Base-by-base conservation (phyloP, 1,140 invertebrate species). In the Neomicropteryx cornuta region DNA sequence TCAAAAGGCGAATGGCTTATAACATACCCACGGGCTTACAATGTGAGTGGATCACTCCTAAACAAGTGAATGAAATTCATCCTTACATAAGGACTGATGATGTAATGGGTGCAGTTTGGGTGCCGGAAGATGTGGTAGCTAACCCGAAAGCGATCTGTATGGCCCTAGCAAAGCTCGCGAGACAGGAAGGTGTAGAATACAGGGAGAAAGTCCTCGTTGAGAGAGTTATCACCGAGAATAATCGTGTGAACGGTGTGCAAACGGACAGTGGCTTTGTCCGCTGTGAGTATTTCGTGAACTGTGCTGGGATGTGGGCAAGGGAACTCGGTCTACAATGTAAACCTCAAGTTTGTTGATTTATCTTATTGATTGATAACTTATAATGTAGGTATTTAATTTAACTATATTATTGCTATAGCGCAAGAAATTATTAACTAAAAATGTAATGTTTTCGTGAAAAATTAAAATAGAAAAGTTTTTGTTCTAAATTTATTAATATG, bases 261-360 rank as follows among this genome's bases (percentile, higher is more conserved):
- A 83, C 81, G 3, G 63, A 64, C 37, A 48, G 56, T 43, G 81
- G 81, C 34, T 60, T 51, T 22, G 70, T 84, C 29, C 46, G 67
- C 14, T 84, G 80, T 60, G 76, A 84, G 62, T 77, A 77, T 56
- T 81, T 86, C 54, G 68, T 84, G 5, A 83, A 84, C 55, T 79
- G 77, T 60, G 72, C 78, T 42, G 82, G 81, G 47, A 77, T 82
- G 78, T 83, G 80, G 79, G 70, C 78, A 18, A 57, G 79, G 43
- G 70, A 77, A 48, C 53, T 84, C 22, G 81, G 79, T 18, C 60
- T 81, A 39, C 60, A 61, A 41, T 78, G 76, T 42, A 55, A 58
- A 36, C 77, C 78, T 23, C 67, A 68, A 45, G 79, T 84, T n/a
- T n/a, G n/a, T n/a, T n/a, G n/a, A n/a, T n/a, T n/a, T n/a, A n/a